Base-by-base conservation (phyloP, 2,888 invertebrate species). In the Lissocephala sabroskyi region DNA sequence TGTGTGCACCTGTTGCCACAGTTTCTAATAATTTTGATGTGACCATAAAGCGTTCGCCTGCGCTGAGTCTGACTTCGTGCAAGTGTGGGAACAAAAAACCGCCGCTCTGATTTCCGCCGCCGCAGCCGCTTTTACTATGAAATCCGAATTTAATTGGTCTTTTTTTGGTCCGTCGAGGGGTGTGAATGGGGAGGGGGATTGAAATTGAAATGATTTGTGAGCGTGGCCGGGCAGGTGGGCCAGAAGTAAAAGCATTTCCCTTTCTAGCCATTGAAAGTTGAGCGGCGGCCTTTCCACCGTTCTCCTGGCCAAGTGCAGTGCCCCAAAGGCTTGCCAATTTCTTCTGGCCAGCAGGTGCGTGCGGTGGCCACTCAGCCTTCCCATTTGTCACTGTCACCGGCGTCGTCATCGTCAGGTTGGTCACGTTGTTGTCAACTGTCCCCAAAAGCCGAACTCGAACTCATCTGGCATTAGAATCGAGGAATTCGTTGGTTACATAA, bases 211-310 rank as follows among this genome's bases (percentile, higher is more conserved):
- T 65, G 49, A 29, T 28, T 55, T 62, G 45, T 18, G 10, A 18
- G 17, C 9, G 4, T 19, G 3, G 18, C 17, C 17, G n/a, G n/a
- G 2, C 37, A 23, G 11, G 18, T 11, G n/a, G n/a, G n/a, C n/a
- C 45, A 44, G 35, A 37, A 65, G 77, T 68, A 73, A 68, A 68
- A 76, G 74, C 51, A 70, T 76, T 68, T 76, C 74, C 66, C 74
- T 74, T 68, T 68, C 53, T 32, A 41, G 19, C n/a, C n/a, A 63
- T 63, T 37, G 37, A 37, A 37, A 37, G 37, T 37, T 37, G 11
- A 35, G 13, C 35, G 5, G 29, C 29, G 9, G 10, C 29, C 30
- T 11, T 13, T 3, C 30, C 10, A 13, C 30, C 13, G n/a, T 1
- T 13, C 13, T 6, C 13, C 10, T 32, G 13, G 0, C 30, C 13